Base-by-base conservation (phyloP, 2,888 invertebrate genomes). In the Aplocera efformata region DNA sequence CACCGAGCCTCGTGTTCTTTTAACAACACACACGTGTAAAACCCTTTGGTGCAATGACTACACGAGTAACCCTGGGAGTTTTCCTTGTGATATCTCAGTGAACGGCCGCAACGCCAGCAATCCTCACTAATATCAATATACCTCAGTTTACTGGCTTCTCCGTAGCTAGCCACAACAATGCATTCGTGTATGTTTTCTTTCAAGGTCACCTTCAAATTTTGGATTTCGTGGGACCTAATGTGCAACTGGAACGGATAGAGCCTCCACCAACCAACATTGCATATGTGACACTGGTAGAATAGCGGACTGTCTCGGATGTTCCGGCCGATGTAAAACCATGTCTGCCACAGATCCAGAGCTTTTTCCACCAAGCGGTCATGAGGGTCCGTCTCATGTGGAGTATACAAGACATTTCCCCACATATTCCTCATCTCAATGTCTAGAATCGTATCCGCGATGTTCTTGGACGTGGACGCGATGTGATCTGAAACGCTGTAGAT, bases 211-310 rank as follows among this genome's bases (percentile, higher is more conserved):
- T 41, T 41, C 0, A 49, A 43, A 0, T 32, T 4, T 0, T 1
- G 11, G 0, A 7, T 21, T 0, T 37, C 8, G 24, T 72, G 64
- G 0, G 0, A 8, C 0, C 24, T 17, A 0, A 78, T 21, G 26
- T 82, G 81, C 0, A 66, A 51, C 0, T 46, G 32, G 20, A 81
- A 79, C 0, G 65, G 64, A 0, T 44, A 13, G 0, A 73, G 38
- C 6, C 64, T 42, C 80, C 80, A 82, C 70, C 72, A 82, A 0
- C 71, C 69, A 0, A 31, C 9, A 0, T 42, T 8, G 22, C 82
- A 82, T 0, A 71, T 42, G 3, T 70, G 71, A 13, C 82, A 82
- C 48, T 79, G 79, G 33, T 78, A 81, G 8, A 65, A 60, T 0
- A 72, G 8, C 0, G 77, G 75, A 0, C 34, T 10, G 0, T 63